Conservation (phyloP, 64 coral and sea anemone genomes). For the Hydrozoanthus tunicans region DNA sequence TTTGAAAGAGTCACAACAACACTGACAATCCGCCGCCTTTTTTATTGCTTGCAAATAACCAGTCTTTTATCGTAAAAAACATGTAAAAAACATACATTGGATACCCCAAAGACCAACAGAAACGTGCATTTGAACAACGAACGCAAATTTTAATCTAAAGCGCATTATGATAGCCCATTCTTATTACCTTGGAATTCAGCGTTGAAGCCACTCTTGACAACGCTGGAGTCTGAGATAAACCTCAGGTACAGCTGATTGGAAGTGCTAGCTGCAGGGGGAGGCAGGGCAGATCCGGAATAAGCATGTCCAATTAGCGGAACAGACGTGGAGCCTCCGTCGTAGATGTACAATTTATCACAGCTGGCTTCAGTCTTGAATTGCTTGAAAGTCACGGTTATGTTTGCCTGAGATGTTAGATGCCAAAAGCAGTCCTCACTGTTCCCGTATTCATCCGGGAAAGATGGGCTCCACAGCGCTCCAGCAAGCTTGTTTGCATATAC, state of each 20-base stretch:
- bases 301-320: background rate
- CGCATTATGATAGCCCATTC: background rate
- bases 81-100: no score
- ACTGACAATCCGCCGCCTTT: no score
- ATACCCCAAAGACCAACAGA: background rate
- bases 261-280: background rate
- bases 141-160: background rate
- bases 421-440: background rate
- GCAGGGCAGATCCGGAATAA: background rate
- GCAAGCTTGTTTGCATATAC: background rate
- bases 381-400: background rate
- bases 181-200: background rate
- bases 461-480: conserved; percentile 2
- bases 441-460: background rate
- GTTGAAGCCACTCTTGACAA: background rate
- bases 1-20: no score
- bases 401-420: background rate
- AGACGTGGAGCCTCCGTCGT: background rate
- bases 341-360: background rate
- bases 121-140: background rate
- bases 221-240: background rate
- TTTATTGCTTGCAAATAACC: no score
- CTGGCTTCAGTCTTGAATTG: background rate
- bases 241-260: background rate
- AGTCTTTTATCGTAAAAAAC: no score